Evolutionary conservation across 35 echinoderm and acorn worm species (phyloP), one percentile per base, ranked within the genome.

Genomic region (Ophioderma brevispina): DNA sequence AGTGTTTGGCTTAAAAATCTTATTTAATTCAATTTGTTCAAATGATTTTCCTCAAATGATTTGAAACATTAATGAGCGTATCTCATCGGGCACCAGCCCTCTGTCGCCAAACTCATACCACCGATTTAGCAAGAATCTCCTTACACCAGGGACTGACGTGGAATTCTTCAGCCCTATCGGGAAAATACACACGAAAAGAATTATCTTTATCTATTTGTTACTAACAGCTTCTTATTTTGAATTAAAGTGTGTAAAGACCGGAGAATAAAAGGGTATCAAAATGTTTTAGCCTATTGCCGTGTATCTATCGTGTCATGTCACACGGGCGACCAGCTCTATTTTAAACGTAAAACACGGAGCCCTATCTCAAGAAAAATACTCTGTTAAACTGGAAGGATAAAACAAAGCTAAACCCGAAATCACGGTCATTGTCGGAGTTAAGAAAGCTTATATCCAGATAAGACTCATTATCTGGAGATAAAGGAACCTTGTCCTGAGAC

Each of bases 91-190:
- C 17, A 98, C 93, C 33, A 98, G 85, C 28, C 96, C 96, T 40
- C 96, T 64, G 56, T 98, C 96, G 33, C 92, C 93, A 0, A 98
- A 87, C 32, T 87, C 37, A 37, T 88, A 98, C 96, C 96, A 23
- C 96, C 96, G 28, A 98, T 52, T 52, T 95, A 32, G 78, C 85
- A 17, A 98, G 87, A 1, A 98, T 92, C 25, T 87, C 64, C 41
- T 81, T 82, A 37, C 96, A 98, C 46, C 92, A 91, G 5, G 96
- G 96, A 80, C 96, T 98, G 0, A 98, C 93, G 32, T 98, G n/a
- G 96, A 39, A 98, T 98, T 78, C 90, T 95, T 10, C 95, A 81
- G 14, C 93, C 96, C 95, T 64, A 31, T 34, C n/a, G n/a, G n/a
- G n/a, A 37, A 75, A 78, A 78, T 80, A n/a, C 43, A 80, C 21